Percentiles rank a stretch among this genome's conserved stretches.
phyloP scores from a whole-genome alignment of 2,888 invertebrate species.

The Dendrolimus houi region DNA sequence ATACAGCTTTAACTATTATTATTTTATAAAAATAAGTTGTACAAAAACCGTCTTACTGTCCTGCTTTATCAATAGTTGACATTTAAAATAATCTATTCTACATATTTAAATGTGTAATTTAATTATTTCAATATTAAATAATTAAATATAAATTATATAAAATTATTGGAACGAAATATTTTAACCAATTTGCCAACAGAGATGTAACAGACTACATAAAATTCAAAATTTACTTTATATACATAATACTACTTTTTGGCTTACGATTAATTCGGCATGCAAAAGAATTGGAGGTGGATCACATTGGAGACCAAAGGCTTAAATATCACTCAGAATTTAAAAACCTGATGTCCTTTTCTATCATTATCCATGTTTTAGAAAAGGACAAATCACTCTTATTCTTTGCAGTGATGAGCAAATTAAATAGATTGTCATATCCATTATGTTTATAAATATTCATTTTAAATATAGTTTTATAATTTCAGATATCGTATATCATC shows the following conservation, averaged over 20 bases:
- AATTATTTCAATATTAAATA: too few relatives aligned
- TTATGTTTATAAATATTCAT: constrained; percentile 1
- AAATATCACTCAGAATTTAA: background rate
- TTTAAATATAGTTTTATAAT: background rate
- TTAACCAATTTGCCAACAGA: constrained; percentile 48
- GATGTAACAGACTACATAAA: constrained; percentile 52
- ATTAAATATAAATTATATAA: too few relatives aligned
- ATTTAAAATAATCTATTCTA: too few relatives aligned
- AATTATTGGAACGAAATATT: too few relatives aligned
- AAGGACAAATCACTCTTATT: background rate
- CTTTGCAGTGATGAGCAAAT: constrained; percentile 5
- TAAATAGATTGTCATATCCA: constrained; percentile 6
- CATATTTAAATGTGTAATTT: too few relatives aligned
- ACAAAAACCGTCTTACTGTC: too few relatives aligned
- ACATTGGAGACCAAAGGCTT: constrained; percentile 5
- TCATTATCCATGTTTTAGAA: background rate
- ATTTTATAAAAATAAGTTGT: too few relatives aligned
- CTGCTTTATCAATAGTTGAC: too few relatives aligned
- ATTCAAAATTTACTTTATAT: constrained; percentile 56
- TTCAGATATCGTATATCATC: constrained; percentile 1
- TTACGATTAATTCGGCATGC: constrained; percentile 56
- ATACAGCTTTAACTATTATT: too few relatives aligned
- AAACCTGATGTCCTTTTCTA: too few relatives aligned
- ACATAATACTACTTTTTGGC: constrained; percentile 33
- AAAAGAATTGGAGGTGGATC: constrained; percentile 66